These are phyloP conservation scores for Cheumatopsyche charites DNA, from an alignment of 1,140 invertebrate genomes.

Conservation along the genomic window DNA sequence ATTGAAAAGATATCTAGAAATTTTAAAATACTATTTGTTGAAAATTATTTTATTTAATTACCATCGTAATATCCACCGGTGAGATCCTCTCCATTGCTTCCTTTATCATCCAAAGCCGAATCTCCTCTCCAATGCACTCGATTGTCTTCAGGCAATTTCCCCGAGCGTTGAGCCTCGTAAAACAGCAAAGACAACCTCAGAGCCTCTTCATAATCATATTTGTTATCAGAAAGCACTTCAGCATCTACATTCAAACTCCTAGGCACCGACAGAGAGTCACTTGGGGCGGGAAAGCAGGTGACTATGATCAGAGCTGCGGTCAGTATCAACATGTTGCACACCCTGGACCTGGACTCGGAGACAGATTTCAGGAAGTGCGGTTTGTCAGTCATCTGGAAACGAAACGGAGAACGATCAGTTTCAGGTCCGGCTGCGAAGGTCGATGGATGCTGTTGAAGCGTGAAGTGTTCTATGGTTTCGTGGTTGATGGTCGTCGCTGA, in stretches of 20 bases:
- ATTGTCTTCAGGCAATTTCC: constrained; percentile 64
- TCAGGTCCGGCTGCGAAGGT: constrained; percentile 5
- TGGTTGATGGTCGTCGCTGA: background rate
- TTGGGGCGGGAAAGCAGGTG: constrained; percentile 17
- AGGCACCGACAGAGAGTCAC: constrained; percentile 17
- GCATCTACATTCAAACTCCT: constrained; percentile 14
- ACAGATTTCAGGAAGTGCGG: background rate
- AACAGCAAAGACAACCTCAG: constrained; percentile 65
- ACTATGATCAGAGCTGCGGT: background rate
- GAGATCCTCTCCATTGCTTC: constrained; percentile 64
- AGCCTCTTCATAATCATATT: constrained; percentile 61
- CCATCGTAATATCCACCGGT: constrained; percentile 73
- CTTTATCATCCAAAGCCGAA: constrained; percentile 64
- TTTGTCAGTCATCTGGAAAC: constrained; percentile 4
- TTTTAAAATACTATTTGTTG: too few species aligned
- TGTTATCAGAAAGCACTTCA: constrained; percentile 21
- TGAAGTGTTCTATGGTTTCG: background rate
- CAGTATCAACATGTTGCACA: constrained; percentile 1
- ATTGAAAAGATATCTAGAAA: too few species aligned
- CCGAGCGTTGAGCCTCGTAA: constrained; percentile 71
- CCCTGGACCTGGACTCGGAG: constrained; percentile 1
- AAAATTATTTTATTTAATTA: constrained; percentile 49
- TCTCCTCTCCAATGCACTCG: constrained; percentile 66
- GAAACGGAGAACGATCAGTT: background rate
- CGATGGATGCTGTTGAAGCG: background rate